Conservation (phyloP, 64 coral and sea anemone genomes). For the Dendronephthya gigantea region DNA sequence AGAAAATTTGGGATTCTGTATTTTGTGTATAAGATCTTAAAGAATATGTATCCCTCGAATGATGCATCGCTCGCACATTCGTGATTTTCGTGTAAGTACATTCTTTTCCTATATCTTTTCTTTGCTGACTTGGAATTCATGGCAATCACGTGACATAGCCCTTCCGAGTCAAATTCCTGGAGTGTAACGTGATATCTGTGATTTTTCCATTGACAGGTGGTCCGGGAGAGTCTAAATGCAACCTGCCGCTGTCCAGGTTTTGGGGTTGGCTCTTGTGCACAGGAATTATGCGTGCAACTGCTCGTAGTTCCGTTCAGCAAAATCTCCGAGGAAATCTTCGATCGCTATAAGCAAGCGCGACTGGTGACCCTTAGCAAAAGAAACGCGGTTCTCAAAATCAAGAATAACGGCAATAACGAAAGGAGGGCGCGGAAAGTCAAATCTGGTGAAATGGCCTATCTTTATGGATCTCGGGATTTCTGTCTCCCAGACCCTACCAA, state of each 20-base stretch:
- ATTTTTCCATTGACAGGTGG: not conserved
- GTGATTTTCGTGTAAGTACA: not conserved
- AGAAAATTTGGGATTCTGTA: no score
- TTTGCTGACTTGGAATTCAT: not conserved
- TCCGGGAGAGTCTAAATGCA: not conserved
- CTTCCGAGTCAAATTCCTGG: not conserved
- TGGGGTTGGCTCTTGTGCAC: not conserved
- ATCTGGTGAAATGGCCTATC: not conserved
- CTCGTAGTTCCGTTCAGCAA: not conserved
- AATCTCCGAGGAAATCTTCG: not conserved
- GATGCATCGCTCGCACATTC: not conserved
- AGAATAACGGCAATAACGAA: no score
- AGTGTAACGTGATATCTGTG: not conserved
- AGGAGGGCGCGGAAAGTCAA: not conserved
- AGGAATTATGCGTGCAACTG: not conserved
- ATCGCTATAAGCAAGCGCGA: not conserved
- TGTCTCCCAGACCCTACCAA: not conserved
- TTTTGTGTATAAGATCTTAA: not conserved
- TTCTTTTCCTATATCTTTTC: not conserved
- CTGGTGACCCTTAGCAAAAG: not conserved
- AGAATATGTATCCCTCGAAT: not conserved
- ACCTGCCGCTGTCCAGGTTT: not conserved
- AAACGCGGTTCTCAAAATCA: no score
- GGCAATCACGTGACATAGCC: not conserved
- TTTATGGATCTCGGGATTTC: not conserved